Percentiles rank a stretch among this genome's conserved stretches.
Evolutionary conservation across 92 coral and sea anemone species (phyloP).

Genomic region (Plumapathes pennacea): DNA sequence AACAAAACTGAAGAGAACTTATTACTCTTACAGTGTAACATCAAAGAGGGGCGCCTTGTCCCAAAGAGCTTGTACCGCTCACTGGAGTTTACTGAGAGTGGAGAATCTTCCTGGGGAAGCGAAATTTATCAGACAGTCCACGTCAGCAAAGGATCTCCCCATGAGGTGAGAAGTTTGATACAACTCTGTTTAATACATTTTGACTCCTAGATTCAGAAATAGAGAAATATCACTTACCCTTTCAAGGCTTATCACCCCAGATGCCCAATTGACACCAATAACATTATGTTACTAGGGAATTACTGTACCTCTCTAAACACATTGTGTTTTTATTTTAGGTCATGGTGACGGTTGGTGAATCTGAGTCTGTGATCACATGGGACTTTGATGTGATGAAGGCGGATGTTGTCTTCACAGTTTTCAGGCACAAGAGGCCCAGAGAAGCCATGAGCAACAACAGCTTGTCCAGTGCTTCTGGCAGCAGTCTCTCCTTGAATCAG

Average conservation of each 20-base stretch:
- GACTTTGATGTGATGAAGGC: constrained; percentile 97
- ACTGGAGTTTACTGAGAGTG: constrained; percentile 82
- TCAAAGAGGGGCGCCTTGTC: constrained; percentile 89
- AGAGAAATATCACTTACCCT: neutral
- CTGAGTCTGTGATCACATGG: constrained; percentile 99
- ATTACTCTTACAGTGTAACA: constrained; percentile 42
- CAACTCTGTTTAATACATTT: neutral
- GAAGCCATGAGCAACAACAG: constrained; percentile 91
- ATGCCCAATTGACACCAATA: too few relatives aligned
- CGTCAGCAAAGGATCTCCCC: constrained; percentile 96
- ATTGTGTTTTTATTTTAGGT: constrained; percentile 38
- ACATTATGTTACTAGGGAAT: too few relatives aligned
- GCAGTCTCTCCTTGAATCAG: constrained; percentile 66
- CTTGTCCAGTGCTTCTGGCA: constrained; percentile 82
- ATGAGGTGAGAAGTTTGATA: too few relatives aligned
- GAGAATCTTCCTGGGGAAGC: constrained; percentile 82
- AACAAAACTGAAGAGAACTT: too few relatives aligned
- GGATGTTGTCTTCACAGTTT: constrained; percentile 91
- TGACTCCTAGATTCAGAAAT: too few relatives aligned
- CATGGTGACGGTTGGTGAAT: constrained; percentile 84
- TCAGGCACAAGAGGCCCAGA: constrained; percentile 96
- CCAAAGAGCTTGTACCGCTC: constrained; percentile 94
- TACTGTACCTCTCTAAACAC: too few relatives aligned
- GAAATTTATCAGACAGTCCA: constrained; percentile 95
- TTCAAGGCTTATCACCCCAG: neutral